Percentiles rank a stretch among this genome's conserved stretches.
Evolutionary conservation across 2,113 vertebrate genomes (phyloP).

Genomic region (Alethe diademata): DNA sequence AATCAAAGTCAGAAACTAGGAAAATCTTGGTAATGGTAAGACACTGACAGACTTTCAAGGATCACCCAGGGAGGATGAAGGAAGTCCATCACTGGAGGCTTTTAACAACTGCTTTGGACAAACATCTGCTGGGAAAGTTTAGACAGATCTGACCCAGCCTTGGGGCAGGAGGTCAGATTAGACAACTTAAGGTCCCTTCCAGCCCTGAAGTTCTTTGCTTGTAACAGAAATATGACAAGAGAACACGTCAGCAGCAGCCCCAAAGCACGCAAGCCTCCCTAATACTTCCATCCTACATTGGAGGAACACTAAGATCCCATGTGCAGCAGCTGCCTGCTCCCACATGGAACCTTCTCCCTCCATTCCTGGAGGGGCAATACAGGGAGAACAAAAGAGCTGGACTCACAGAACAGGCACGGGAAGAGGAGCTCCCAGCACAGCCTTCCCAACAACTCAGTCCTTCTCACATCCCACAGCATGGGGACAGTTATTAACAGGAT

Average conservation of each 20-base stretch:
- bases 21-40: not conserved
- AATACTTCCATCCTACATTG: rapidly evolving
- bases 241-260: not conserved
- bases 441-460: not conserved
- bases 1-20: not conserved
- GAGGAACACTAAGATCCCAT: not conserved
- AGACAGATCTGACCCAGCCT: not conserved
- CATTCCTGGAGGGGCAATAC: not conserved
- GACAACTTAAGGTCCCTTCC: not conserved
- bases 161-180: not conserved
- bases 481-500: not conserved
- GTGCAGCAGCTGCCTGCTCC: not conserved
- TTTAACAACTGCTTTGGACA: not conserved
- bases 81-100: not conserved
- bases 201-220: not conserved
- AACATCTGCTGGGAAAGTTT: conserved; percentile 51
- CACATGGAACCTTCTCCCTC: not conserved
- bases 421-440: not conserved
- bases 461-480: not conserved
- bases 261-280: not conserved
- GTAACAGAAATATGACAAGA: not conserved
- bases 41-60: not conserved
- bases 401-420: rapidly evolving
- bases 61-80: not conserved
- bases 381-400: not conserved